Evolutionary conservation across 2,888 invertebrate genomes (phyloP), one percentile per base, ranked within the genome.

Genomic region (Dryadula phaetusa): DNA sequence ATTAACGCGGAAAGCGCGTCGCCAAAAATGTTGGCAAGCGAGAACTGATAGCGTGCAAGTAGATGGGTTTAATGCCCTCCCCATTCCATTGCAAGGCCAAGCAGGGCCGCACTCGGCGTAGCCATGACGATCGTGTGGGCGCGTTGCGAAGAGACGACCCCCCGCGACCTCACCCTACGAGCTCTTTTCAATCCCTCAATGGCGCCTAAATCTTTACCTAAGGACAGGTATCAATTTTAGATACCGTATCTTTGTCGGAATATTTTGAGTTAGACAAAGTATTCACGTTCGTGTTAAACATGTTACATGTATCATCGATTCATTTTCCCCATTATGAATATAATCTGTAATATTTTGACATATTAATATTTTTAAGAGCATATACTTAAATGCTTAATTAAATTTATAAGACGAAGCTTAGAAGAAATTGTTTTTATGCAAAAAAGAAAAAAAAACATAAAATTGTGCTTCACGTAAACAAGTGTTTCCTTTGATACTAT

Each of bases 31-130:
- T 86, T 85, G 84, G 86, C 85, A 81, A 84, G 83, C 84, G 86
- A 83, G 83, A 86, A 86, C 88, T 87, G 87, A 88, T 89, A 89
- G 85, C 83, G 81, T 82, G 83, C 82, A 83, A 79, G 76, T 88
- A 87, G 88, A 82, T 88, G 90, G 83, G 93, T 92, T 84, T 90
- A 92, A 88, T 92, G 93, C 91, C 92, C 93, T 92, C 92, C 93
- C 88, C 93, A 91, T 85, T 84, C 92, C 90, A 91, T 84, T 93
- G 93, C 92, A 93, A 92, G 93, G 93, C 91, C 90, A 87, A 89
- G 90, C 93, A 93, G 93, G 88, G 90, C 89, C 90, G 92, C 80
- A 93, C 83, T 89, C 80, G 84, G 80, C 83, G 90, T 89, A 88
- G 82, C 76, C 87, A 90, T 92, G 89, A 83, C 84, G 82, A 91